Percentiles rank a stretch among this genome's conserved stretches.
Conservation (phyloP, 2,888 invertebrate genomes). For the Brachypalpus laphriformis region DNA sequence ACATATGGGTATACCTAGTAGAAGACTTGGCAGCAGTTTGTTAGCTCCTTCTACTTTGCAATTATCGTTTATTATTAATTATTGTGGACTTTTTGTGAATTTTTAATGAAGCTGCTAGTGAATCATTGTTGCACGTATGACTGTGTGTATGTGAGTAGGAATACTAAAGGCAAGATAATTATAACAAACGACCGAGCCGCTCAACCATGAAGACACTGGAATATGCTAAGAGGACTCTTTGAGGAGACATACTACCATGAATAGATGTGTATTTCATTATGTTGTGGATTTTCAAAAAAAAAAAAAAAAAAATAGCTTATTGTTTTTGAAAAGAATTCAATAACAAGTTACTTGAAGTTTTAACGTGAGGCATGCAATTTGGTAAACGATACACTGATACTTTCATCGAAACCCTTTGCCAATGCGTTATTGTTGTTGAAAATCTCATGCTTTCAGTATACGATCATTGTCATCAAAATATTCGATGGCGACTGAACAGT, state of each 20-base stretch:
- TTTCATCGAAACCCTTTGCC: too few species aligned
- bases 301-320: too few species aligned
- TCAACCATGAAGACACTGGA: constrained; percentile 60
- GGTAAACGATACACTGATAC: too few species aligned
- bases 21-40: constrained; percentile 61
- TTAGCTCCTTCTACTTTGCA: constrained; percentile 65
- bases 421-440: too few species aligned
- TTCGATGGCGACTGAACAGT: too few species aligned
- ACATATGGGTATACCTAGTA: background rate
- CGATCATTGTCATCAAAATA: too few species aligned
- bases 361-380: background rate
- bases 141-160: constrained; percentile 23
- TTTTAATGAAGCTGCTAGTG: constrained; percentile 71
- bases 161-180: constrained; percentile 66
- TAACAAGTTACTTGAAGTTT: background rate
- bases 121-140: constrained; percentile 58
- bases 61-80: constrained; percentile 74
- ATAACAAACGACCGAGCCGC: constrained; percentile 69
- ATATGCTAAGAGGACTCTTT: constrained; percentile 64
- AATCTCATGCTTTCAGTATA: too few species aligned
- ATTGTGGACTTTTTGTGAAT: constrained; percentile 74
- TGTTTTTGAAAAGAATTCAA: background rate
- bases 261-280: constrained; percentile 23
- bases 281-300: background rate
- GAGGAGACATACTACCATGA: constrained; percentile 14